Conservation (phyloP, 2,113 vertebrate species). For the Esox niger region DNA sequence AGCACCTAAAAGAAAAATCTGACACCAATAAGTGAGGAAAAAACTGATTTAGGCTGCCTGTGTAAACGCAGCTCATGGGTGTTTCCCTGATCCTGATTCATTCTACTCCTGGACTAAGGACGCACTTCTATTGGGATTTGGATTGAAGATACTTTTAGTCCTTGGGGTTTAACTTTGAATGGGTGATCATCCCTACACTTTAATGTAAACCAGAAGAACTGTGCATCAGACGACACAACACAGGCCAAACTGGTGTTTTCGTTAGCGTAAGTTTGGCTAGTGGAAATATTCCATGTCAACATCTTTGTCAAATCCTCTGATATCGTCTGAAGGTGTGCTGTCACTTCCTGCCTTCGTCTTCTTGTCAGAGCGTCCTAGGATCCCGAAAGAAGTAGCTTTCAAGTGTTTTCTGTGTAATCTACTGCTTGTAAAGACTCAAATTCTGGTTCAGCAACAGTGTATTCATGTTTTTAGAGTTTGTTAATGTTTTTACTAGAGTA, state of each 20-base stretch:
- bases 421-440: slow-evolving; percentile 60
- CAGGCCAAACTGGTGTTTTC: slow-evolving; percentile 62
- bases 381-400: slow-evolving; percentile 51
- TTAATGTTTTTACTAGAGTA: slow-evolving; percentile 48
- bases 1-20: too few species aligned
- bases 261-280: slow-evolving; percentile 57
- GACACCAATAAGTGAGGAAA: too few species aligned
- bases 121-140: too few species aligned
- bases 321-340: slow-evolving; percentile 57
- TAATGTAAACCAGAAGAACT: slow-evolving; percentile 34
- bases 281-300: slow-evolving; percentile 59
- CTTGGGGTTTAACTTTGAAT: too few species aligned
- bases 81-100: too few species aligned
- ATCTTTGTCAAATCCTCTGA: slow-evolving; percentile 60
- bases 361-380: slow-evolving; percentile 54
- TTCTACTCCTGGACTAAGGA: too few species aligned
- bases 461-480: slow-evolving; percentile 41
- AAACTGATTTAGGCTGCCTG: too few species aligned
- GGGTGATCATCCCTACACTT: neutral
- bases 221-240: slow-evolving; percentile 57
- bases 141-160: too few species aligned
- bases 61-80: too few species aligned
- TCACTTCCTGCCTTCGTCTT: slow-evolving; percentile 58
- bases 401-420: slow-evolving; percentile 56
- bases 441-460: too few species aligned